Evolutionary conservation across 1,140 invertebrate species (phyloP), one percentile per base, ranked within the genome.

Genomic region (Zaprionus ghesquierei): DNA sequence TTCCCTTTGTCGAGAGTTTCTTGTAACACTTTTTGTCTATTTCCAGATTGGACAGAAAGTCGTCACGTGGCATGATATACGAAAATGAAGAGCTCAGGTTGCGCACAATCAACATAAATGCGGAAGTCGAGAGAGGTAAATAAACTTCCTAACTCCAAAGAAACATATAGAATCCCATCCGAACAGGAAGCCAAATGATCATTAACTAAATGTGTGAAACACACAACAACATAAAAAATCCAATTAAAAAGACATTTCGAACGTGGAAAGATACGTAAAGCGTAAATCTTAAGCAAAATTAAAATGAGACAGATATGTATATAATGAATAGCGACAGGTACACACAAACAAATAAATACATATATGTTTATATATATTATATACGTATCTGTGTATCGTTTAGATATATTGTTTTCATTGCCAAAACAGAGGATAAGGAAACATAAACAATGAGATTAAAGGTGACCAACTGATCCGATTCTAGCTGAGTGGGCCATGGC

Each of bases 11-110:
- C 15, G 25, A 15, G 15, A 10, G 20, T 29, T 38, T 12, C 10
- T 66, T 15, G n/a, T 35, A 54, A 58, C 4, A 31, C 27, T 25
- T 54, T 66, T n/a, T n/a, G n/a, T n/a, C 46, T 62, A 41, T 29
- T 49, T 92, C 23, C 92, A 95, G 95, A 92, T 95, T 97, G 92
- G 96, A 97, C 92, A 94, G 95, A 75, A 97, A 96, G 92, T 97
- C 96, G 20, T 96, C 96, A 22, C 94, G 96, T 77, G 96, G 96
- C 56, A 97, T 97, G 96, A 94, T 97, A 79, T 97, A 96, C 93
- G 97, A 98, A 93, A 98, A 98, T 93, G 97, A 98, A 92, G 97
- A 97, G 90, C 94, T 98, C n/a, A 93, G 97, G 79, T 92, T 98
- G 82, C 94, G 96, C 71, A 98, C 97, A 22, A 97, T 98, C 89